Evolutionary conservation across 2,113 vertebrate species (phyloP).

Genomic region (Grammomys surdaster): DNA sequence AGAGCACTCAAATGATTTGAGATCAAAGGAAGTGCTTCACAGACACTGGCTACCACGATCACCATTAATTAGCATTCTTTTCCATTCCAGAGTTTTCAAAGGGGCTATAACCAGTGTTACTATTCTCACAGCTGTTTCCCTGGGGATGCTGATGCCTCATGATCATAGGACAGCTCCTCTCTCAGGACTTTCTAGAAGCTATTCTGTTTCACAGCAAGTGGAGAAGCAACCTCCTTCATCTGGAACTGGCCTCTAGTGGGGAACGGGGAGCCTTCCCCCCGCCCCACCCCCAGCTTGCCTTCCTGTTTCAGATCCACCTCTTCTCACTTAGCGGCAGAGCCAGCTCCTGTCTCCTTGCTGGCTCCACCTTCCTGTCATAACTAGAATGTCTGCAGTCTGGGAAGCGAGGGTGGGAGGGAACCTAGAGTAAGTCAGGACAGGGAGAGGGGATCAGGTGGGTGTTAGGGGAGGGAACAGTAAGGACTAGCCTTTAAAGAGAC

Average conservation of each 20-base stretch:
- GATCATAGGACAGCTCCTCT: background rate
- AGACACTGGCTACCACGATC: background rate
- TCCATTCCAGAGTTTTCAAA: background rate
- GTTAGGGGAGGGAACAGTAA: background rate
- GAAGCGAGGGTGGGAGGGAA: background rate
- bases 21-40: background rate
- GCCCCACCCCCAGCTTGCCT: background rate
- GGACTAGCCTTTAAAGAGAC: conserved; percentile 38
- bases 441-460: background rate
- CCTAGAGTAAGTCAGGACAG: background rate
- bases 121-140: background rate
- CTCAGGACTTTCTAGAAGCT: background rate
- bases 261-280: background rate
- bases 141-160: background rate
- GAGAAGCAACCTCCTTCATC: conserved; percentile 2
- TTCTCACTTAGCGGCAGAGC: conserved; percentile 29
- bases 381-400: background rate
- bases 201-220: background rate
- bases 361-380: conserved; percentile 57
- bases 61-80: background rate
- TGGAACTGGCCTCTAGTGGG: background rate
- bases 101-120: background rate
- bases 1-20: background rate
- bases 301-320: conserved; percentile 34
- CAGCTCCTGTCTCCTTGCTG: conserved; percentile 21